Conservation (phyloP, 2,797 vertebrate genomes). For the Prunella strophiata region DNA sequence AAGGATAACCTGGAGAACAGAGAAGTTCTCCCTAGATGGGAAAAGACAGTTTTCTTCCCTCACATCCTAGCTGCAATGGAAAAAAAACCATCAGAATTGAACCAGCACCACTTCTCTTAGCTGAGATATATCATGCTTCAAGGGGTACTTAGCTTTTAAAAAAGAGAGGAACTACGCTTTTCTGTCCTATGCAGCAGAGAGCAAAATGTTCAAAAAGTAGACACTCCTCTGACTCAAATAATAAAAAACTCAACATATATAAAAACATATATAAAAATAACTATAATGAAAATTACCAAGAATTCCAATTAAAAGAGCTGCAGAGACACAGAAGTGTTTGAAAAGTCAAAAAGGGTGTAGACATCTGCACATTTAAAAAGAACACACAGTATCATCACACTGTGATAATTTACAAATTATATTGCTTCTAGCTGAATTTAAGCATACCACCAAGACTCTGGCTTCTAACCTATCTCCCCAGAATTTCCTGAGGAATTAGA, state of each 20-base stretch:
- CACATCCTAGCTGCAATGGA: not conserved
- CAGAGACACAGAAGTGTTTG: not conserved
- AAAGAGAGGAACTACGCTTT: not conserved
- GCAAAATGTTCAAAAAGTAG: not conserved
- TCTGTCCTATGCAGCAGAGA: not conserved
- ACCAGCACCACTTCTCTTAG: not conserved
- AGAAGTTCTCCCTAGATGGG: rapidly evolving
- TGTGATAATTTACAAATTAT: not conserved
- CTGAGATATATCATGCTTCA: not conserved
- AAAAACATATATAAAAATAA: not conserved
- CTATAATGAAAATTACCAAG: not conserved
- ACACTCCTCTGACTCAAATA: not conserved
- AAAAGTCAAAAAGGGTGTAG: not conserved
- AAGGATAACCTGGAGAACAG: not conserved
- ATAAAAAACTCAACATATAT: not conserved
- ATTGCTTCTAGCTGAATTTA: not conserved
- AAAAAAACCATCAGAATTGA: not conserved
- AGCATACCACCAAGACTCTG: not conserved
- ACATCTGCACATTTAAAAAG: not conserved
- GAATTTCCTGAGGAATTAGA: not conserved
- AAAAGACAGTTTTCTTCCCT: not conserved
- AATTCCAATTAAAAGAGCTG: not conserved
- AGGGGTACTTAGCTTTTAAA: not conserved
- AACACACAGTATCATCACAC: not conserved
- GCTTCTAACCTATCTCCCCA: not conserved